Conservation (phyloP, 2,888 invertebrate genomes). For the Hirtodrosophila duncani region DNA sequence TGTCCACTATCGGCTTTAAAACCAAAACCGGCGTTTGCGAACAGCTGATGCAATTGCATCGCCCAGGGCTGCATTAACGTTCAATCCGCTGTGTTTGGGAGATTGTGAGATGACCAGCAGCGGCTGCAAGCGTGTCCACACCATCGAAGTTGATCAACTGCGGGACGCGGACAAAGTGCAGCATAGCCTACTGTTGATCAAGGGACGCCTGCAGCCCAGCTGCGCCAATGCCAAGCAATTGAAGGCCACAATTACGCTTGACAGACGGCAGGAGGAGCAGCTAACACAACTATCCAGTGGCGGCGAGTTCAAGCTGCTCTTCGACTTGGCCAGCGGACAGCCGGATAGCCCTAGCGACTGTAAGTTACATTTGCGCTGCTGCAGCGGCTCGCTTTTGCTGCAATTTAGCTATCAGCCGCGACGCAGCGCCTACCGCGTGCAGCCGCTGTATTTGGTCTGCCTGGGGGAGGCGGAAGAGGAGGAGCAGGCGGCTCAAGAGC, state of each 20-base stretch:
- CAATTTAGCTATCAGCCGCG: conserved; percentile 42
- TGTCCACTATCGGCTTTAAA: too few relatives aligned
- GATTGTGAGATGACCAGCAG: conserved; percentile 66
- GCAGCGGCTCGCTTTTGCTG: conserved; percentile 43
- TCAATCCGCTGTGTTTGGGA: too few relatives aligned
- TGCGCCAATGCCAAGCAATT: conserved; percentile 54
- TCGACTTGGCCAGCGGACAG: conserved; percentile 45
- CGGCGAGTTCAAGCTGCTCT: conserved; percentile 74
- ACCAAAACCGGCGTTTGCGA: too few relatives aligned
- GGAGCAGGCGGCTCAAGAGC: conserved; percentile 74
- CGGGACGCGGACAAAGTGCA: conserved; percentile 60
- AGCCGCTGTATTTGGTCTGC: conserved; percentile 90
- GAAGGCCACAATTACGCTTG: conserved; percentile 38
- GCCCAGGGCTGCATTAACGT: too few relatives aligned
- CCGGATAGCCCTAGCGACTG: conserved; percentile 4
- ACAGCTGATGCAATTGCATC: too few relatives aligned
- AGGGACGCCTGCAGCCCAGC: conserved; percentile 64
- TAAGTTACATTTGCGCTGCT: conserved; percentile 44
- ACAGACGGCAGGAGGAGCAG: conserved; percentile 35
- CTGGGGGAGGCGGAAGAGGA: conserved; percentile 79
- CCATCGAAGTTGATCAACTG: conserved; percentile 67
- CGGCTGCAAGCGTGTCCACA: conserved; percentile 51
- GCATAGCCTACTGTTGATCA: conserved; percentile 73
- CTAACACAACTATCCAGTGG: conserved; percentile 42
- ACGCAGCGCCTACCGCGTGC: conserved; percentile 56